Evolutionary conservation across 2,888 invertebrate species (phyloP), one percentile per base, ranked within the genome.

Genomic region (Tetanocera ferruginea): DNA sequence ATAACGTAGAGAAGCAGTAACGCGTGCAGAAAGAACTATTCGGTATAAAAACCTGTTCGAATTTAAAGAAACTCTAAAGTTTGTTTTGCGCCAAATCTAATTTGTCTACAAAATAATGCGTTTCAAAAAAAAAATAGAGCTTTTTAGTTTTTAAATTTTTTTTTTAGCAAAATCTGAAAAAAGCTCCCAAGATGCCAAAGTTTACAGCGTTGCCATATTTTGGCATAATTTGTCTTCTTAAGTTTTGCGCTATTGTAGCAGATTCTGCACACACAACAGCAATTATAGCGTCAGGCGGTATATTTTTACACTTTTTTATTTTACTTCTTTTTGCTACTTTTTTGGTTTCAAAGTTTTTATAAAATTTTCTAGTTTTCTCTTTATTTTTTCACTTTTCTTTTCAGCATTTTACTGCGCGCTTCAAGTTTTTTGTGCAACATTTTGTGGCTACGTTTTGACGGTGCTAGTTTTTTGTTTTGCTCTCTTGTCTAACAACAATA

Each of bases 11-110:
- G 31, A n/a, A 43, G 31, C 3, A 60, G 62, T 9, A 55, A 62
- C 62, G 73, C 73, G 62, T 60, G 73, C 73, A 49, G 43, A 73
- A 49, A 23, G 17, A 25, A 25, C 60, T 49, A 60, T 43, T 43
- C 49, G n/a, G 60, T 55, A 6, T 6, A 25, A 1, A 57, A 34
- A 23, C 17, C 34, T 9, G 3, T 71, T 71, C 37, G 55, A 55
- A 17, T 25, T 23, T 31, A 37, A 57, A 57, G 57, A 23, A 57
- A 62, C 73, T n/a, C 62, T 49, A 49, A 73, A 73, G 62, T 73
- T 73, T 73, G 62, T 73, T 73, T 73, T 73, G 49, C 49, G 19
- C 37, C 73, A 25, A 73, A 73, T 62, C 73, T 73, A 73, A 73
- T 73, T 73, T 62, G 62, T 60, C 60, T 62, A 73, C 73, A 73